These are phyloP conservation scores for Tipula vernalis DNA, from an alignment of 2,888 invertebrate species.

Conservation along the genomic window DNA sequence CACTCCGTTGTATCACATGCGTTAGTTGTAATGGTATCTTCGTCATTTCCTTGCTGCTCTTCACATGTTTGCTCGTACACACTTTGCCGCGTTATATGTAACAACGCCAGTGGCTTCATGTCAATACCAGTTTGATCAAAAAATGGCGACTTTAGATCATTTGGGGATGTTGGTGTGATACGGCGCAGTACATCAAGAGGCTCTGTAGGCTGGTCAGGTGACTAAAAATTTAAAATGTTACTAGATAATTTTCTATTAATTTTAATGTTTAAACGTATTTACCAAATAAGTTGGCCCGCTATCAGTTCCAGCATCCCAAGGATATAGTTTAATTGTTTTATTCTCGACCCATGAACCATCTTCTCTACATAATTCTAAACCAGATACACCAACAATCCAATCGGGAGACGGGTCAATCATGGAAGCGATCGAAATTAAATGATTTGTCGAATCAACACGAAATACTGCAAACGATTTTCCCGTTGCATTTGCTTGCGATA, in stretches of 20 bases:
- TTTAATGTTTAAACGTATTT: not conserved
- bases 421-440: conserved; percentile 85
- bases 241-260: no score
- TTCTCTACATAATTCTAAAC: conserved; percentile 73
- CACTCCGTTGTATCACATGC: conserved; percentile 34
- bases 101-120: conserved; percentile 79
- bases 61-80: conserved; percentile 71
- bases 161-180: conserved; percentile 74
- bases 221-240: conserved; percentile 36
- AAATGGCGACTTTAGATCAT: conserved; percentile 83
- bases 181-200: conserved; percentile 77
- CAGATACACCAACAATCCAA: conserved; percentile 92
- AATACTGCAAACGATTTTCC: conserved; percentile 80
- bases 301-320: conserved; percentile 94
- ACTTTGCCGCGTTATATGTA: conserved; percentile 67
- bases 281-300: conserved; percentile 76
- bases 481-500: conserved; percentile 78
- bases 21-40: conserved; percentile 23
- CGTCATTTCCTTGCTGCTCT: conserved; percentile 19
- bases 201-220: conserved; percentile 68
- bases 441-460: conserved; percentile 82
- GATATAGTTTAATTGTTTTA: conserved; percentile 74
- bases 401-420: conserved; percentile 97
- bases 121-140: conserved; percentile 61
- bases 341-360: conserved; percentile 87